Base-by-base conservation (phyloP, 1,140 invertebrate species). In the Rhyzopertha dominica region DNA sequence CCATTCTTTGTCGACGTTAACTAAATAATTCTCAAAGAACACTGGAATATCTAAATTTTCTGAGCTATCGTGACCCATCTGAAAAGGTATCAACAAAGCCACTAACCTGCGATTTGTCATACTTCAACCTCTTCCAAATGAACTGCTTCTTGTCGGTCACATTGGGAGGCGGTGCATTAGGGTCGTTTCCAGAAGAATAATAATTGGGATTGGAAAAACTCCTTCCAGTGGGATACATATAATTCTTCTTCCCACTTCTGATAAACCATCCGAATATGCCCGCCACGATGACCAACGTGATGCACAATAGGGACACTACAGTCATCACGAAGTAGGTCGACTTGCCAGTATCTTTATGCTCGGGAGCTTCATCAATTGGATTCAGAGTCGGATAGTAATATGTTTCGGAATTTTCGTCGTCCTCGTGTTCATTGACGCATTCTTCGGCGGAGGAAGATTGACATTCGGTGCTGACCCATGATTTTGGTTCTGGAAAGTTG, bases 201-300 rank as follows among this genome's bases (percentile, higher is more conserved):
- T 88, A 88, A 56, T 85, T 87, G 1, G 85, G 85, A 72, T 88
- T 88, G 1, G 83, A 80, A 62, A 85, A 87, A 28, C 78, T 81
- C 42, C 80, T 71, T 38, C 81, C 71, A 34, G 73, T 75, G 5
- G 71, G 70, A 30, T 77, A 75, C 13, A 74, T 61, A 43, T 79
- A 76, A 32, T 78, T 77, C 54, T 79, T 75, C 45, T 75, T 77
- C 24, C 71, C 72, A 52, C 69, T 73, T 47, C 74, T 72, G n/a
- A 73, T 71, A 3, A 76, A 63, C 3, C n/a, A n/a, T n/a, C n/a
- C n/a, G n/a, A n/a, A n/a, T n/a, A 80, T 58, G 47, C 73, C 73
- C 48, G 65, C 35, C 43, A 74, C 65, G 5, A 69, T 47, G 12
- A 69, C 52, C n/a, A 71, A 60, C 5, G 74, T 62, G 3, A 64